Evolutionary conservation across 1,140 invertebrate genomes (phyloP), one percentile per base, ranked within the genome.

Genomic region (Zaprionus davidi): DNA sequence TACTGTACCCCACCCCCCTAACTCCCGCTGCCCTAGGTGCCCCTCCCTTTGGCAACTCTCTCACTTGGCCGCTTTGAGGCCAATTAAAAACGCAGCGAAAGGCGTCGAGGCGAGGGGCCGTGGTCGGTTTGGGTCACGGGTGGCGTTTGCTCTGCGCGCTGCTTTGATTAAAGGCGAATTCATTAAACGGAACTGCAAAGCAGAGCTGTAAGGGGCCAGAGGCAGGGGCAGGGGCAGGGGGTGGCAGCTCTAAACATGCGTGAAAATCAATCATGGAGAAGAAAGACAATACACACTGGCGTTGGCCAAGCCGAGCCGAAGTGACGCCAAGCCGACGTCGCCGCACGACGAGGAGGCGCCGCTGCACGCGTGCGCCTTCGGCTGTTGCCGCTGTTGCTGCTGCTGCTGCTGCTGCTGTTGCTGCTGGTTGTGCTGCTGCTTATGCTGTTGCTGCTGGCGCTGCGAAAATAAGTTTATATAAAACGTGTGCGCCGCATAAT

Each of bases 221-320:
- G 22, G 1, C 22, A 26, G 24, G 24, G 24, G 24, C 24, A 5
- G 24, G 24, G 17, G 2, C 24, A 26, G 11, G 7, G 26, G 26
- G 13, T 15, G 38, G 49, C 46, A 26, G 2, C 41, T 69, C 68
- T 72, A 78, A 88, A 84, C 46, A 74, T 73, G 85, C 85, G 84
- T 88, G 69, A 84, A 88, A 88, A 88, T 87, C 84, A 88, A 87
- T 88, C 78, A 78, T 67, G 56, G 65, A 51, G 46, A 60, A 77
- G 64, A 56, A 69, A 75, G 67, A 79, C 83, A 86, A 86, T 72
- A 38, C 28, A 17, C 22, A 49, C 44, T 20, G 59, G n/a, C 41
- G 46, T 46, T 46, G 31, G 24, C 34, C 15, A 66, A 65, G 62
- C 34, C 41, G 26, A 60, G 62, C 20, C 13, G 46, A 62, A 59